A percentile compares a stretch with the other conserved stretches of the same genome.
Evolutionary conservation across 2,113 vertebrate species (phyloP).

Genomic region (Balaeniceps rex): DNA sequence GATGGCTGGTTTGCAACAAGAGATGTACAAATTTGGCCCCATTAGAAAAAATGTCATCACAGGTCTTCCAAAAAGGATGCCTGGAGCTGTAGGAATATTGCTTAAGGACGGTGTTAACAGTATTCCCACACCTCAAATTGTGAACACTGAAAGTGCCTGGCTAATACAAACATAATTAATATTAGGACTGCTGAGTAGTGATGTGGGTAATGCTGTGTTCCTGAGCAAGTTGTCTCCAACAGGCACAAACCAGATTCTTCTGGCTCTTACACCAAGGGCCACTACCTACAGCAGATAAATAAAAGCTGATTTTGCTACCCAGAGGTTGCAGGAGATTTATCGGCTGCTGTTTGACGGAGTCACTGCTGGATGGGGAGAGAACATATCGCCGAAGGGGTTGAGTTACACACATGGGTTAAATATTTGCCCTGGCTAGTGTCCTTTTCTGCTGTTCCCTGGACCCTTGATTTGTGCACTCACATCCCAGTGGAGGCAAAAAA

Average conservation of each 20-base stretch:
- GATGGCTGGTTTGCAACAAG: not conserved
- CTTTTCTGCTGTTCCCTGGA: not conserved
- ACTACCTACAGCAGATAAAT: not conserved
- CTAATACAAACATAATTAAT: not conserved
- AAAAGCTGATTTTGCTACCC: not conserved
- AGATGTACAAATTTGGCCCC: not conserved
- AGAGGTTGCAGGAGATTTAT: not conserved
- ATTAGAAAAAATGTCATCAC: not conserved
- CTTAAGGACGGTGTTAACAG: not conserved
- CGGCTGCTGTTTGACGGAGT: not conserved
- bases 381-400: rapidly evolving
- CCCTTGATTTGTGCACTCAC: not conserved
- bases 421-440: not conserved
- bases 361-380: not conserved
- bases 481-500: not conserved
- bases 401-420: not conserved
- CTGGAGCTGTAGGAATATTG: not conserved
- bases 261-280: not conserved
- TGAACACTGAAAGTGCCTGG: not conserved
- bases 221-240: not conserved
- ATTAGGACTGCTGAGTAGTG: not conserved
- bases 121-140: not conserved
- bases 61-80: not conserved
- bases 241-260: not conserved
- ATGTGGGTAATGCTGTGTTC: not conserved